phyloP scores from a whole-genome alignment of 2,797 vertebrate genomes.

The Limnodromus scolopaceus region DNA sequence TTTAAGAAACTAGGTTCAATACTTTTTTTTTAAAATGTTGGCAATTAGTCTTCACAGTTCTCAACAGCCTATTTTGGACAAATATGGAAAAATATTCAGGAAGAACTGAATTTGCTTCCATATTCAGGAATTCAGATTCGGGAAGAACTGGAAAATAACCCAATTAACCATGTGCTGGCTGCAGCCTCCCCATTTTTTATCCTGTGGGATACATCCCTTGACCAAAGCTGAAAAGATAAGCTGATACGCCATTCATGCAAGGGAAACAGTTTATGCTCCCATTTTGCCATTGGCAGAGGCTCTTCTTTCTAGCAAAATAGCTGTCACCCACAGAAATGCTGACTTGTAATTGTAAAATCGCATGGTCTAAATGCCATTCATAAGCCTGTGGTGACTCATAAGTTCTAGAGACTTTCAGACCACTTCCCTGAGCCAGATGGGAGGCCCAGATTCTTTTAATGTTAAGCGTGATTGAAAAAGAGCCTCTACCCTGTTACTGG shows the following conservation, averaged over 20 bases:
- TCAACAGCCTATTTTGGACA: neutral
- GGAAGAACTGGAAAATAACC: neutral
- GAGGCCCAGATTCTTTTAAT: slow-evolving; percentile 38
- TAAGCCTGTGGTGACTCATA: slow-evolving; percentile 32
- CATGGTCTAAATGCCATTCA: neutral
- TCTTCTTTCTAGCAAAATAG: slow-evolving; percentile 50
- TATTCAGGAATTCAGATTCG: neutral
- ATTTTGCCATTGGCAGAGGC: neutral
- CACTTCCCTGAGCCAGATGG: neutral
- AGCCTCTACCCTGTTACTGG: slow-evolving; percentile 2
- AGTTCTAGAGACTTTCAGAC: slow-evolving; percentile 18
- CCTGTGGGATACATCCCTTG: neutral
- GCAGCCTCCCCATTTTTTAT: neutral
- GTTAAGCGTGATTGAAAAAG: slow-evolving; percentile 13
- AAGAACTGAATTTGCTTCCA: neutral
- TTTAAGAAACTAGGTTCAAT: neutral
- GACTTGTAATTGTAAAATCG: neutral
- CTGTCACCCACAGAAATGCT: slow-evolving; percentile 6
- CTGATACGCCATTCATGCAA: neutral
- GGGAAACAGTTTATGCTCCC: neutral
- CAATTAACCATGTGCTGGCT: neutral
- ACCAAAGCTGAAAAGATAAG: neutral
- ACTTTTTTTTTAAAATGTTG: neutral
- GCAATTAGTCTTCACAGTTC: neutral
- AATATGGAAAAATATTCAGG: neutral